Base-by-base conservation (phyloP, 2,113 vertebrate genomes). In the Archilochus colubris region DNA sequence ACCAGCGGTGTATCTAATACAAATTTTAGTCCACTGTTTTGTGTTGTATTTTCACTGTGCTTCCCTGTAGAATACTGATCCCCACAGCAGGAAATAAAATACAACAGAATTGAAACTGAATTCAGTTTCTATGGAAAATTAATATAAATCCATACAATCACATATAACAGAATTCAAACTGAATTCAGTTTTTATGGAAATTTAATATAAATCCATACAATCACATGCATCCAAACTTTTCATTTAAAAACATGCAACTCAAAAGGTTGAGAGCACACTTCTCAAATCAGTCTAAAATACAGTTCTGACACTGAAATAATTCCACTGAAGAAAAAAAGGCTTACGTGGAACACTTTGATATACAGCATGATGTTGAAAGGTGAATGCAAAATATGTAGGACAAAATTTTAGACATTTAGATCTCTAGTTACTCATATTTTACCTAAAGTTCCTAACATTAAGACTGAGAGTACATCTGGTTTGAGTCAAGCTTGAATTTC, bases 401-500 rank as follows among this genome's bases (percentile, higher is more conserved):
- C 11, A 75, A 72, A 28, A 36, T 55, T 68, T 75, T 63, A 19
- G 14, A 59, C 31, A 55, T 76, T 36, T 76, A 25, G 13, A 44
- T 59, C n/a, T 55, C 15, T 50, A 14, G 33, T 63, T 25, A 55
- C 19, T 72, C 3, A 3, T 61, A 62, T 23, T 75, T 91, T 86
- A 13, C 76, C 21, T 33, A 14, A 66, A 11, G 27, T 3, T 67
- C 44, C 44, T 48, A 70, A 68, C 10, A 13, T 2, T 10, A 53
- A 10, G 31, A 38, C 40, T 24, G 24, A 86, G 27, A 82, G 30
- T 14, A 54, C 0, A 0, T 50, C n/a, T 76, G 38, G 20, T 58
- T 67, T 44, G 13, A 76, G 8, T 50, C 3, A 0, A 74, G 3
- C 8, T 50, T 81, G 67, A 72, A 88, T 27, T 9, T 44, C 57